Evolutionary conservation across 2,113 vertebrate species (phyloP), one percentile per base, ranked within the genome.

Genomic region (Amblyopsis rosae): DNA sequence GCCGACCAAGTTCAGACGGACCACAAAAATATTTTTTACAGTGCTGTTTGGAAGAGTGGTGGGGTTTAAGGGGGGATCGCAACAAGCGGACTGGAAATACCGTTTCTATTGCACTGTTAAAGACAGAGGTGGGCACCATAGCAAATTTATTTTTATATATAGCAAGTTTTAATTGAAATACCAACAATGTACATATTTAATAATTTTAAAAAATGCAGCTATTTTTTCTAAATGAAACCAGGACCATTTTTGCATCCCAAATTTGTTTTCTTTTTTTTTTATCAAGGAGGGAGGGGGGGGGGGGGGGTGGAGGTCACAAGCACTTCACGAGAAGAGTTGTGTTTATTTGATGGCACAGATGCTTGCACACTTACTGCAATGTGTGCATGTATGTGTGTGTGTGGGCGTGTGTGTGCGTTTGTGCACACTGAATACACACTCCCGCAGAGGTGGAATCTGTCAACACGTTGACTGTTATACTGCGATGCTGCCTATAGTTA

Each of bases 111-210:
- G 94, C 95, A 93, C 95, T 93, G 93, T 91, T 91, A 89, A 89
- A 79, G 81, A 86, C 87, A 89, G 84, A 91, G 90, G 84, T 93
- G 93, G 93, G 91, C 93, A 94, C 93, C 93, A 94, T 94, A 93
- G 93, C 93, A 92, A 95, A 95, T 95, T 93, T 96, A 96, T 96
- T 96, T 96, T 96, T 96, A 94, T 95, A 96, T 94, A 95, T 95
- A 95, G 92, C 94, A 91, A 2, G 95, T 95, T 93, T 94, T 26
- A 95, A 95, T 94, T 94, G 93, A 92, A 88, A 86, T 89, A 92
- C 91, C 91, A 92, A 92, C 90, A 83, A 79, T 95, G 95, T 95
- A 95, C 90, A 95, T 95, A 96, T 92, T 95, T 93, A 94, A 59
- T 93, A 92, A 9, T 12, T 3, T 3, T 1, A 4, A 90, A 91